Evolutionary conservation across 2,888 invertebrate genomes (phyloP), one percentile per base, ranked within the genome.

Genomic region (Parnassius mnemosyne): DNA sequence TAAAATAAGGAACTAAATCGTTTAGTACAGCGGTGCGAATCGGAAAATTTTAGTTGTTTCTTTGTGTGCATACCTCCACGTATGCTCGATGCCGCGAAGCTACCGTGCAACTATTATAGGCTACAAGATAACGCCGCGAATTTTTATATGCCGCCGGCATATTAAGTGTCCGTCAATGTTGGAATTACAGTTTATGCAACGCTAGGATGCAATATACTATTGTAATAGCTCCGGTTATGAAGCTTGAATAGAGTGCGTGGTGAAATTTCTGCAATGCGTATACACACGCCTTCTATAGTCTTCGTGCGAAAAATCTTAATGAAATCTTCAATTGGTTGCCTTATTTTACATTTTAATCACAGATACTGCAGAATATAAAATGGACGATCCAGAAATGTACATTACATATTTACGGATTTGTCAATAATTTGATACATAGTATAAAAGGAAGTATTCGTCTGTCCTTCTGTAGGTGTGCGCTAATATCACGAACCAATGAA

Each of bases 101-200:
- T 78, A 79, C 78, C 75, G 81, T 76, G 75, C 74, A 78, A 73
- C 73, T 71, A 74, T 75, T 65, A 63, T 69, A 68, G 66, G 70
- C 69, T 64, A 63, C 60, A 68, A 83, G 82, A 82, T 85, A 79
- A 78, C 75, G 74, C 71, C 67, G 73, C 78, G 70, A 75, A 75
- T 79, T 81, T 80, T 82, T 80, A 78, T 75, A 77, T 77, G 73
- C 75, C 68, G 65, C 65, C 66, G 69, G 78, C 71, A 75, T 77
- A 73, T 68, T 67, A 71, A 73, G 60, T 64, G 61, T 62, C 63
- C 61, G 66, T 60, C 61, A 67, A 68, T 64, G 69, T 71, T 70
- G 69, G 73, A 71, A 70, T 76, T 69, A 74, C 74, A 69, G 70
- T 74, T 72, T 70, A 70, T 71, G 74, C 70, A 74, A 69, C 67